Percentiles rank a stretch among this genome's conserved stretches.
These are phyloP conservation scores for Vanessa tameamea DNA, from an alignment of 1,140 invertebrate genomes.

Conservation along the genomic window DNA sequence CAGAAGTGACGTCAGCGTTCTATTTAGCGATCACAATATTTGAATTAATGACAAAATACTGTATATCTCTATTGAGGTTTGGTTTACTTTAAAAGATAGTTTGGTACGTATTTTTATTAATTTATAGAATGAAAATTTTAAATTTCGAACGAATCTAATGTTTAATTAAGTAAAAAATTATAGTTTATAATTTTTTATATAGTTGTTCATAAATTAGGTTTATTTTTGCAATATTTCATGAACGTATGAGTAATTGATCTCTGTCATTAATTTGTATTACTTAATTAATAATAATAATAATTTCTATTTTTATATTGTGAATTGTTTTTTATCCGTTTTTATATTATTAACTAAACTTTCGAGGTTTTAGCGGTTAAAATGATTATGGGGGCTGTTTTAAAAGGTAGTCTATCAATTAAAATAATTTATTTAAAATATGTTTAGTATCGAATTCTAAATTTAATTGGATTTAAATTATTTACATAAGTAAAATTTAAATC, in stretches of 20 bases:
- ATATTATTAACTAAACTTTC: background rate
- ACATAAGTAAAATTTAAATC: no score
- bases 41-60: constrained; percentile 1
- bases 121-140: no score
- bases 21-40: background rate
- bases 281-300: constrained; percentile 27
- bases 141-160: no score
- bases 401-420: constrained; percentile 2
- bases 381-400: constrained; percentile 9
- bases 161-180: background rate
- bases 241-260: constrained; percentile 28
- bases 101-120: no score
- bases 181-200: constrained; percentile 1
- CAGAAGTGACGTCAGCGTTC: background rate
- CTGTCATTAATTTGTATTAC: constrained; percentile 31
- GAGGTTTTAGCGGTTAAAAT: constrained; percentile 6
- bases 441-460: no score
- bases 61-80: background rate
- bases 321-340: constrained; percentile 1
- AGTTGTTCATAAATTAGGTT: constrained; percentile 2
- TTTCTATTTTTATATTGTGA: constrained; percentile 14
- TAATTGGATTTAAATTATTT: no score
- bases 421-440: background rate
- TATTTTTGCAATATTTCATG: constrained; percentile 24
- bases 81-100: no score